Evolutionary conservation across 2,888 invertebrate genomes (phyloP).

Genomic region (Volucella zonaria): DNA sequence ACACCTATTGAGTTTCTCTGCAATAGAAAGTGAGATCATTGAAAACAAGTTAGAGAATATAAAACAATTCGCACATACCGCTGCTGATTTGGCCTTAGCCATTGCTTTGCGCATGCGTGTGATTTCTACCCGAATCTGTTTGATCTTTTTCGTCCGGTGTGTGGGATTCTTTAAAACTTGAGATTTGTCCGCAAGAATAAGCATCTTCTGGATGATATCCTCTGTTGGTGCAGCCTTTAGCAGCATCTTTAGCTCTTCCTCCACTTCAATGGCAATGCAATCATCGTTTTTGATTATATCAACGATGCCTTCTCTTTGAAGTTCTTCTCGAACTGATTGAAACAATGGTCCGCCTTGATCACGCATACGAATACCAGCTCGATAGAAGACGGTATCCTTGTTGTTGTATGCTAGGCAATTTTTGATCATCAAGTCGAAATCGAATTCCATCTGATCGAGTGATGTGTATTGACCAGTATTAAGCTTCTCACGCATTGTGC

Average conservation of each 20-base stretch:
- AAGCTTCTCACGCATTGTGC: constrained; percentile 92
- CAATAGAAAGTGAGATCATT: not conserved
- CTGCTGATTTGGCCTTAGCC: constrained; percentile 79
- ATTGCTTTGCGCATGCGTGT: constrained; percentile 83
- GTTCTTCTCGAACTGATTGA: constrained; percentile 89
- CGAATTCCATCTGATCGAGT: constrained; percentile 91
- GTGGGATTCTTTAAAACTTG: constrained; percentile 85
- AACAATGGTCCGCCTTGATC: constrained; percentile 93
- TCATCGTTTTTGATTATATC: constrained; percentile 82
- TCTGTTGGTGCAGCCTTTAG: constrained; percentile 79
- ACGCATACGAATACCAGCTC: constrained; percentile 93
- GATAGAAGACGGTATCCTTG: constrained; percentile 96
- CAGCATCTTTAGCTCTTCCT: constrained; percentile 84
- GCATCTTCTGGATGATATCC: constrained; percentile 82
- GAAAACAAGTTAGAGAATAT: not conserved
- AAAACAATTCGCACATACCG: constrained; percentile 75
- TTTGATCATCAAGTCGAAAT: constrained; percentile 97
- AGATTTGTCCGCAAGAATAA: constrained; percentile 86
- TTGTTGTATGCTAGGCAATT: constrained; percentile 98
- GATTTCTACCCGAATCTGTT: constrained; percentile 85
- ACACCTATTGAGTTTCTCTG: constrained; percentile 73
- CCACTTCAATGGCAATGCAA: constrained; percentile 84
- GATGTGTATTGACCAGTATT: constrained; percentile 87
- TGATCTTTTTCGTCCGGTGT: constrained; percentile 85
- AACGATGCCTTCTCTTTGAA: constrained; percentile 82